Percentiles rank a stretch among this genome's conserved stretches.
Conservation (phyloP, 2,888 invertebrate genomes). For the Microctonus hyperodae region DNA sequence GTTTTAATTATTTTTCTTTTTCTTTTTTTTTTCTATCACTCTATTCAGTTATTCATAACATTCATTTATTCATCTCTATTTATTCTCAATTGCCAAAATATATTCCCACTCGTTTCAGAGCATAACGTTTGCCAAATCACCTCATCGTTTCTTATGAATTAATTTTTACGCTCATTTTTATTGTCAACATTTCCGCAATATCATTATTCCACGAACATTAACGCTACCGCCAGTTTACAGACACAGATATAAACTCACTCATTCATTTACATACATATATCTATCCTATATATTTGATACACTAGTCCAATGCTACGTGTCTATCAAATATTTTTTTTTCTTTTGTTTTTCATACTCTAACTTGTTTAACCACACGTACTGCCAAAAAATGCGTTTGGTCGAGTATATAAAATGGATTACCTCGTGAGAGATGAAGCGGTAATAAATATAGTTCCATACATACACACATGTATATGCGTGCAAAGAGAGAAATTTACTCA, state of each 20-base stretch:
- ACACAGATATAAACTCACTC: not conserved
- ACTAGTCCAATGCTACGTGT: too few relatives aligned
- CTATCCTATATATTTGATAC: not conserved
- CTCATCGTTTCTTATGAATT: constrained; percentile 8
- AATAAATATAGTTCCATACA: too few relatives aligned
- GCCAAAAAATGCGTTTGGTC: not conserved
- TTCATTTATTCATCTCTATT: not conserved
- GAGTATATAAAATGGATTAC: not conserved
- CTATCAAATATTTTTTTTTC: too few relatives aligned
- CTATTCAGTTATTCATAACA: not conserved
- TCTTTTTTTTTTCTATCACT: not conserved
- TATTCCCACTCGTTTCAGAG: constrained; percentile 6
- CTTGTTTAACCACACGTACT: constrained; percentile 11
- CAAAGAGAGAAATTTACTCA: too few relatives aligned
- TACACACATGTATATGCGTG: too few relatives aligned
- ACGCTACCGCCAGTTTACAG: not conserved
- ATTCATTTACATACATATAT: too few relatives aligned
- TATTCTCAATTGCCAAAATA: constrained; percentile 7
- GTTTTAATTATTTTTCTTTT: not conserved
- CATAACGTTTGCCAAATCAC: constrained; percentile 21
- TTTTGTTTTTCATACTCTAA: too few relatives aligned
- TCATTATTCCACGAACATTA: not conserved
- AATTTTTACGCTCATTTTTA: constrained; percentile 17
- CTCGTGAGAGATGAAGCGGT: too few relatives aligned
- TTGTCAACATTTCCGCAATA: constrained; percentile 2